These are phyloP conservation scores for Melanerpes formicivorus DNA, from an alignment of 2,113 vertebrate species.

Conservation along the genomic window DNA sequence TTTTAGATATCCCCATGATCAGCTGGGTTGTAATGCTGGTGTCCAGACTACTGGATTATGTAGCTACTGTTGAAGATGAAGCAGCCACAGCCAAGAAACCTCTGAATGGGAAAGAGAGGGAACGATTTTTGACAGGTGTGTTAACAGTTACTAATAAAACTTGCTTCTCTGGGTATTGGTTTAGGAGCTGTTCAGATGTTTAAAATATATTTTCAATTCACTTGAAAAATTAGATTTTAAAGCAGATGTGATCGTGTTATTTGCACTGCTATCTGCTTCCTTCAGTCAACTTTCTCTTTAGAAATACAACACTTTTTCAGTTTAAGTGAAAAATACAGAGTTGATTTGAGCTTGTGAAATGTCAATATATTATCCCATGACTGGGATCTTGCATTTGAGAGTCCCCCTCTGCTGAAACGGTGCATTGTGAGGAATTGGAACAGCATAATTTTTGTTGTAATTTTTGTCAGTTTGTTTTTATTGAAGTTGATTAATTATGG, in stretches of 20 bases:
- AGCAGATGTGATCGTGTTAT: neutral
- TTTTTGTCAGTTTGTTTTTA: neutral
- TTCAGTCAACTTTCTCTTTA: neutral
- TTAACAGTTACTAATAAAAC: neutral
- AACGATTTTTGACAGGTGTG: constrained; percentile 88
- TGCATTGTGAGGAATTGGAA: neutral
- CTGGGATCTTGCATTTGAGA: neutral
- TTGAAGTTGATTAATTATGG: neutral
- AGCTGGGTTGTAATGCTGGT: constrained; percentile 99
- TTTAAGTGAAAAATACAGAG: neutral
- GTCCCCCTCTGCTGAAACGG: neutral
- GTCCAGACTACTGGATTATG: constrained; percentile 94
- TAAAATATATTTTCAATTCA: neutral
- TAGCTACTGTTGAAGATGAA: constrained; percentile 97
- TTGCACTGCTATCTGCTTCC: neutral
- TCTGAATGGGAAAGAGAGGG: constrained; percentile 92
- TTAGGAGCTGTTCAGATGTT: neutral
- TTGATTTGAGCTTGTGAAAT: neutral
- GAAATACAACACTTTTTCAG: neutral
- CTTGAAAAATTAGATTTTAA: neutral
- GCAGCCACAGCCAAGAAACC: constrained; percentile 91
- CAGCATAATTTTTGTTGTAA: neutral
- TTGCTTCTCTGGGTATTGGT: neutral
- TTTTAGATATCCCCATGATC: constrained; percentile 98
- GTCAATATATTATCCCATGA: neutral